phyloP scores from a whole-genome alignment of 2,113 vertebrate species.

The Lophochroa leadbeateri region DNA sequence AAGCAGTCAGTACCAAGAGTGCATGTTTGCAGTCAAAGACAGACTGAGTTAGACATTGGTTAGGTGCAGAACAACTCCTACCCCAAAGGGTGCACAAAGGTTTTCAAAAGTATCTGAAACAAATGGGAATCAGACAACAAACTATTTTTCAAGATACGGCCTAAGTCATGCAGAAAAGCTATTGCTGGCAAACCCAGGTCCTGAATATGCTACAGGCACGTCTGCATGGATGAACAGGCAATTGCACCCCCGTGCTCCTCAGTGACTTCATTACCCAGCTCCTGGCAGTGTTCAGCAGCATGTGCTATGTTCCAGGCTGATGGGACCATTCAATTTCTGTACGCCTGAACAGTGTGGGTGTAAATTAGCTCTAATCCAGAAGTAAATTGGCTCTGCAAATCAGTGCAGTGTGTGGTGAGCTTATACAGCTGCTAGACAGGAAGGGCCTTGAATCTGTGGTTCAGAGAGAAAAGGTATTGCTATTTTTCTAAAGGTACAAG shows the following conservation, averaged over 20 bases:
- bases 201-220: neutral
- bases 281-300: neutral
- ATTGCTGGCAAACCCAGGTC: neutral
- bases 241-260: neutral
- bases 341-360: neutral
- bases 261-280: neutral
- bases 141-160: neutral
- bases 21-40: neutral
- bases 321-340: neutral
- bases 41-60: neutral
- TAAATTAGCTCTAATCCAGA: constrained; percentile 18
- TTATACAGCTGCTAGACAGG: neutral
- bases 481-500: neutral
- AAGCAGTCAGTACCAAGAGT: neutral
- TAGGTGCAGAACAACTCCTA: neutral
- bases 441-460: neutral
- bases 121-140: neutral
- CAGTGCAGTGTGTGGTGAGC: neutral
- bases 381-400: neutral
- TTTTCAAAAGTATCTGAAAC: neutral
- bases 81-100: neutral
- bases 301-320: neutral
- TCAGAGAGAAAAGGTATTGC: neutral
- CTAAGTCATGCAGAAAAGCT: constrained; percentile 3
- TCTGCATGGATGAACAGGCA: neutral